Evolutionary conservation across 1,140 invertebrate genomes (phyloP), one percentile per base, ranked within the genome.

Genomic region (Zelostemma sp.): DNA sequence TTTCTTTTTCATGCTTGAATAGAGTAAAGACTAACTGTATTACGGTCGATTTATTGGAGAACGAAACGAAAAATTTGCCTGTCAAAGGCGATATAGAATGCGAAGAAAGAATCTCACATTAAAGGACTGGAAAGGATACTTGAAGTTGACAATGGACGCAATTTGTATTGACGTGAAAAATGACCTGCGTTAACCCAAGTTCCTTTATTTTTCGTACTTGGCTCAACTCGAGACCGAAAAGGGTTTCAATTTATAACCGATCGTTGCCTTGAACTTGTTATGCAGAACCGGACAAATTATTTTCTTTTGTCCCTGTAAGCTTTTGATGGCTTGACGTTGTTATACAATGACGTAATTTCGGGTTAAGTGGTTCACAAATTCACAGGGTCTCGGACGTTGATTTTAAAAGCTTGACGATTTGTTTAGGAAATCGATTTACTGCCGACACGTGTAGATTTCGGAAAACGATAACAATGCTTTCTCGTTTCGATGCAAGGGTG

Each of bases 141-240:
- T 53, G 14, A 53, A 46, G 38, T 46, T 6, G 35, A 47, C 57
- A 61, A 53, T 68, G 57, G 21, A 41, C 11, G 38, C 64, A 51
- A 57, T 61, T 61, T 51, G 46, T 31, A 67, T 56, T 67, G 50
- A 46, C 38, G 46, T 18, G 50, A 50, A 43, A 68, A 68, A 31
- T 63, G 59, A 51, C 47, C 49, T 63, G 48, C 15, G 49, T 6
- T 11, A 16, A 16, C 19, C n/a, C 18, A 35, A 35, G 35, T 11
- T n/a, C 35, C 12, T 38, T 11, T 11, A 38, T 38, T n/a, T n/a
- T n/a, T n/a, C n/a, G n/a, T n/a, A n/a, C n/a, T n/a, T n/a, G n/a
- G n/a, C n/a, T n/a, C n/a, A n/a, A n/a, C n/a, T 5, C 9, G 35
- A 11, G 12, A n/a, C 3, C 9, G 9, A 38, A 14, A 38, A n/a